Evolutionary conservation across 2,888 invertebrate genomes (phyloP).

Genomic region (Drosophila neoperkinsi): DNA sequence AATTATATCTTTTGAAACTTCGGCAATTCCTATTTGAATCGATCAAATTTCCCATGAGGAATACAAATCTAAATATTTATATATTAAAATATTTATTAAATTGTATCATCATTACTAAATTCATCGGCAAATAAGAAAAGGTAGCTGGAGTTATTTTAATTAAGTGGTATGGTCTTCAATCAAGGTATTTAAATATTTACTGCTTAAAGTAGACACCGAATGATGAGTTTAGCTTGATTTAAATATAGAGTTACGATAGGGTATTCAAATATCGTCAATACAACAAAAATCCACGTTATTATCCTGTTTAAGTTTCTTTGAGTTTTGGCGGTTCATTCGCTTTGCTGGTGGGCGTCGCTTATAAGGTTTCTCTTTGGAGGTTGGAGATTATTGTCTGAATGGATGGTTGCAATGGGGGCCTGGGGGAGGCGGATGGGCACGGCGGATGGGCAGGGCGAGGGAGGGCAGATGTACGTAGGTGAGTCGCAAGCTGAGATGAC

Average conservation of each 20-base stretch:
- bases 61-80: not conserved
- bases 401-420: not conserved
- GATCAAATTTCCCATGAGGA: not conserved
- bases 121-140: not conserved
- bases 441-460: too few relatives aligned
- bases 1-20: not conserved
- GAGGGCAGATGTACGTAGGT: not conserved
- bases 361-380: not conserved
- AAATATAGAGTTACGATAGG: not conserved
- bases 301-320: conserved; percentile 5
- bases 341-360: not conserved
- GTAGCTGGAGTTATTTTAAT: not conserved
- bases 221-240: not conserved
- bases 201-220: not conserved
- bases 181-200: not conserved
- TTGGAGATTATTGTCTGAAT: conserved; percentile 2
- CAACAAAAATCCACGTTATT: not conserved
- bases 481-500: conserved; percentile 63
- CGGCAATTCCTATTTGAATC: not conserved
- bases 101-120: not conserved
- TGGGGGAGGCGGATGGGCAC: not conserved
- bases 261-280: conserved; percentile 9
- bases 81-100: not conserved
- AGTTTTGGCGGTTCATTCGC: conserved; percentile 6
- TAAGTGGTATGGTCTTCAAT: not conserved